Base-by-base conservation (phyloP, 2,888 invertebrate genomes). In the Cantharis rustica region DNA sequence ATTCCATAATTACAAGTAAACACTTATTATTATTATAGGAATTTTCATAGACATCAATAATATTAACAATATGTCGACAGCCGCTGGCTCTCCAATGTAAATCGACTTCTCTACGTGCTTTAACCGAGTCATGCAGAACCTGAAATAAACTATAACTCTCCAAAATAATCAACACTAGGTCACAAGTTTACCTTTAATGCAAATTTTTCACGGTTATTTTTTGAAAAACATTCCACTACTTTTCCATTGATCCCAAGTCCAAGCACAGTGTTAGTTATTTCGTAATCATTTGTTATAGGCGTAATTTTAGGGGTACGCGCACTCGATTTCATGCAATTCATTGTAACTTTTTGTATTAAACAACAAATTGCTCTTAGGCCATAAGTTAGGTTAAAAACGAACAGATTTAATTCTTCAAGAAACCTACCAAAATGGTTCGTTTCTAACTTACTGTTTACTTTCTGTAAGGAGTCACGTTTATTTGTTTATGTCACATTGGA, bases 221-320 rank as follows among this genome's bases (percentile, higher is more conserved):
- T 95, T 79, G 93, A 92, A 85, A 93, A 94, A 89, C 98, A 99
- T 89, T 98, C 96, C 16, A 99, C 95, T 72, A 99, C 99, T 92
- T 99, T 99, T 79, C 99, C 99, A 89, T 98, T 99, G 82, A 99
- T 98, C 11, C 99, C 99, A 79, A 98, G 92, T 66, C 99, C 99
- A 78, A 99, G 92, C 64, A 99, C 98, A 79, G 94, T 96, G 86
- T 94, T 95, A 47, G 96, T 96, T 85, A 98, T 96, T 87, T 95
- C 94, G 89, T 97, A 98, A 89, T 98, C 97, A 79, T 96, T 95
- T 69, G 93, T 94, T 82, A 98, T 95, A 68, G 95, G 93, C 72
- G 94, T 93, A 83, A 93, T 92, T 91, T 97, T 97, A 62, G 95
- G 92, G 62, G 87, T 83, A 26, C 88, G 84, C n/a, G 80, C 75